Percentiles rank a stretch among this genome's conserved stretches.
These are phyloP conservation scores for Coleophora flavipennella DNA, from an alignment of 2,888 invertebrate species.

Conservation along the genomic window DNA sequence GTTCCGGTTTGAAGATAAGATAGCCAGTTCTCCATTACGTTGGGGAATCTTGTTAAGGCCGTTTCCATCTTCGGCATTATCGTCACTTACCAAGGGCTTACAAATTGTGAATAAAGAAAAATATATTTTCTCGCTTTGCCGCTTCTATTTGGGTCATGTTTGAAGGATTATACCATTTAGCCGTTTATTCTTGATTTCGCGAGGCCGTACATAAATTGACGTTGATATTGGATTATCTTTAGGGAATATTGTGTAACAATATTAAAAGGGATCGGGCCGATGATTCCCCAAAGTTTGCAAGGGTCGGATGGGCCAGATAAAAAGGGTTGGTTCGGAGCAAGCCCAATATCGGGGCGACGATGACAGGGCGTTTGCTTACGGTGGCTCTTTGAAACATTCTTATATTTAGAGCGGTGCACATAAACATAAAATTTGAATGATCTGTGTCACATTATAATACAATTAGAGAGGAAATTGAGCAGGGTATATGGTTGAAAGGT, in stretches of 20 bases:
- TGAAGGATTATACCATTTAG: too few species aligned
- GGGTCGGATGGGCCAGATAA: conserved; percentile 51
- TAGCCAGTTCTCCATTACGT: too few species aligned
- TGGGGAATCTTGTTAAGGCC: too few species aligned
- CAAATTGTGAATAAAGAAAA: too few species aligned
- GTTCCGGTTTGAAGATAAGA: too few species aligned
- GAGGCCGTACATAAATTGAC: conserved; percentile 23
- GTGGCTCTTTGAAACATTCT: conserved; percentile 17
- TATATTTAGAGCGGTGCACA: conserved; percentile 11
- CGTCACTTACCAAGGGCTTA: too few species aligned
- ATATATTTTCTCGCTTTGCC: too few species aligned
- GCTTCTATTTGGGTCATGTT: too few species aligned
- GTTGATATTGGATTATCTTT: conserved; percentile 26
- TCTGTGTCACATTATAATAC: conserved; percentile 4
- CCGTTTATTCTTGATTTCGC: too few species aligned
- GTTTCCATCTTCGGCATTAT: too few species aligned
- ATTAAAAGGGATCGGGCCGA: conserved; percentile 44
- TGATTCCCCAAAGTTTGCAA: conserved; percentile 50
- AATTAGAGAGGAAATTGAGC: conserved; percentile 9
- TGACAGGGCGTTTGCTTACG: conserved; percentile 29
- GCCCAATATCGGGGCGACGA: conserved; percentile 39
- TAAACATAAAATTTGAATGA: conserved; percentile 2
- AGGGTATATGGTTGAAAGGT: too few species aligned
- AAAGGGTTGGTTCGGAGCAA: conserved; percentile 48
- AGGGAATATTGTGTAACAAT: conserved; percentile 42